Base-by-base conservation (phyloP, 2,888 invertebrate genomes). In the Altica lythri region DNA sequence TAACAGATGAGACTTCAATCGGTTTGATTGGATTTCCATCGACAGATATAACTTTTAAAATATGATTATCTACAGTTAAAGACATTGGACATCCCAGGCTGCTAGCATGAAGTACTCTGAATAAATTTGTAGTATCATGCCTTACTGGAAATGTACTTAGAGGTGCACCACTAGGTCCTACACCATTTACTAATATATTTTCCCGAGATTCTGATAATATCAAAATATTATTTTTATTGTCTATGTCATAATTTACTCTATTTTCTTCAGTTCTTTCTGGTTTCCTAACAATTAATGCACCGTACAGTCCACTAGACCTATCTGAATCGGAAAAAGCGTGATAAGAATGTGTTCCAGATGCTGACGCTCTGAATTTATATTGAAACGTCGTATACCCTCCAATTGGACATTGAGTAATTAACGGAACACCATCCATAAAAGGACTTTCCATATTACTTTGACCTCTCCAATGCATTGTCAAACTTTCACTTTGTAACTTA, bases 401-500 rank as follows among this genome's bases (percentile, higher is more conserved):
- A 60, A 89, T 86, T 0, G 89, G 88, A 64, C 89, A 89, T 68
- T 89, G 89, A 0, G 88, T 88, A n/a, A 89, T 78, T 81, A 88
- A 82, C 0, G 89, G 86, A 2, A 85, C 86, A 1, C 89, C 89
- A 63, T 90, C 89, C 88, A 89, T 88, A 66, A 81, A 85, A 0
- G 88, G 88, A 2, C 86, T 81, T 81, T 65, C 79, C 75, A 72
- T 84, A 83, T 65, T 79, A 66, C 84, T 86, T 60, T 89, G 89
- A 0, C 91, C 92, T 68, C 90, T 86, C 90, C 90, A 92, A 70
- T 92, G 91, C 6, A 92, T 78, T 4, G 86, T 80, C 1, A 86
- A 73, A 43, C 85, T 85, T 67, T 86, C 83, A 17, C 84, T 84
- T 0, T 84, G 83, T 47, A 90, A 77, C 64, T 81, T 82, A 68